These are phyloP conservation scores for Oreortyx pictus DNA, from an alignment of 2,797 vertebrate genomes.

Conservation along the genomic window DNA sequence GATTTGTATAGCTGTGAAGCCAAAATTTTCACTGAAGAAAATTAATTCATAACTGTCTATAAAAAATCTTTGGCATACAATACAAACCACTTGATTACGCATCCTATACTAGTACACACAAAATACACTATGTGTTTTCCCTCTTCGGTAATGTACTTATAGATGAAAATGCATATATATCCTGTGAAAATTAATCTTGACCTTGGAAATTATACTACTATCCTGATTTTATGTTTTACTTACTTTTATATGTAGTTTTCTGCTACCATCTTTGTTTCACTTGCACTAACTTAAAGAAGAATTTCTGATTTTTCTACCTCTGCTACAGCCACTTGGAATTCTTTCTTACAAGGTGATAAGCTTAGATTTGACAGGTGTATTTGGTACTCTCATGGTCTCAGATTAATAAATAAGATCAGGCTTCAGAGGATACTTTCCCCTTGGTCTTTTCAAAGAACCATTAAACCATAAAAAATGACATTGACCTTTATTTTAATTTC, in stretches of 20 bases:
- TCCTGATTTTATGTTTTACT: neutral
- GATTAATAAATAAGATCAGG: slow-evolving; percentile 62
- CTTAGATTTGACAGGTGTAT: slow-evolving; percentile 21
- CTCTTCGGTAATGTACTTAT: neutral
- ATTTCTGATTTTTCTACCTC: neutral
- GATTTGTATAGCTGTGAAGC: neutral
- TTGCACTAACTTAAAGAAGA: neutral
- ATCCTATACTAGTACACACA: neutral
- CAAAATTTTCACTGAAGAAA: neutral
- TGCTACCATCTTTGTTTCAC: neutral
- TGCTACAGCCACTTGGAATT: neutral
- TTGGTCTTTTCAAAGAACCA: slow-evolving; percentile 59
- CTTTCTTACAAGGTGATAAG: neutral
- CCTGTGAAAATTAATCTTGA: neutral
- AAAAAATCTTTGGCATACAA: neutral
- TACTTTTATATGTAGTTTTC: neutral
- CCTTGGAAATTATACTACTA: neutral
- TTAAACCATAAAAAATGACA: slow-evolving; percentile 60
- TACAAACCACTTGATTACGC: neutral
- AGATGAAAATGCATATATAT: neutral
- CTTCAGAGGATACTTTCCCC: slow-evolving; percentile 36
- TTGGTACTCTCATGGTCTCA: slow-evolving; percentile 13
- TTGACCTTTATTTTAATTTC: slow-evolving; percentile 75
- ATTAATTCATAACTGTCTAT: neutral
- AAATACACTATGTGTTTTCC: neutral